Percentiles rank a stretch among this genome's conserved stretches.
phyloP scores from a whole-genome alignment of 2,888 invertebrate species.

The Pycnomerus fuliginosus region DNA sequence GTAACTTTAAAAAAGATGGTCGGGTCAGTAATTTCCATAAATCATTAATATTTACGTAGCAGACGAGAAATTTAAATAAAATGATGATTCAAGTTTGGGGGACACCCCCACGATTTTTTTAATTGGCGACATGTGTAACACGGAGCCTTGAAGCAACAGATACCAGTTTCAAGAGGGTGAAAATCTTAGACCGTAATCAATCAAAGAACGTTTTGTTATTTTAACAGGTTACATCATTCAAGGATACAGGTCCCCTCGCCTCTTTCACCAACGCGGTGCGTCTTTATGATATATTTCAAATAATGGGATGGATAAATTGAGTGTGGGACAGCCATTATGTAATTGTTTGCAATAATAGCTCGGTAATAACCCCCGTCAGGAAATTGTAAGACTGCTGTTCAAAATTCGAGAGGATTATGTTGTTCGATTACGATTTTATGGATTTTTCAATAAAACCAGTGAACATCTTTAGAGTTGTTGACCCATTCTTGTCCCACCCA shows the following conservation, averaged over 20 bases:
- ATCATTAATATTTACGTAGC: slow-evolving; percentile 2
- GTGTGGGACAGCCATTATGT: slow-evolving; percentile 11
- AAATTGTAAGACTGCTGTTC: slow-evolving; percentile 5
- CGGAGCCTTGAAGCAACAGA: slow-evolving; percentile 2
- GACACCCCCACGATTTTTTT: slow-evolving; percentile 1
- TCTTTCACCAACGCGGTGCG: slow-evolving; percentile 1
- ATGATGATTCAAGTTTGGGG: slow-evolving; percentile 1
- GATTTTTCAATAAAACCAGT: too few relatives aligned
- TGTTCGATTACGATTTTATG: too few relatives aligned
- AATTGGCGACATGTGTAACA: slow-evolving; percentile 12
- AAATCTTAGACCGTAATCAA: too few relatives aligned
- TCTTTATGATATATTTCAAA: slow-evolving; percentile 5
- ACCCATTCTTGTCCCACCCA: too few relatives aligned
- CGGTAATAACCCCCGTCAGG: too few relatives aligned
- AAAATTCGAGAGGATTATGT: too few relatives aligned
- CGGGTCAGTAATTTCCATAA: too few relatives aligned
- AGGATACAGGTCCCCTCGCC: slow-evolving; percentile 15
- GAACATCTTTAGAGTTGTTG: too few relatives aligned
- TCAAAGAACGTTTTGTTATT: slow-evolving; percentile 16
- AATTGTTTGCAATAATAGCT: slow-evolving; percentile 7
- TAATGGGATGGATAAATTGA: slow-evolving; percentile 9
- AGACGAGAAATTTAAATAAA: slow-evolving; percentile 10
- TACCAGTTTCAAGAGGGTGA: too few relatives aligned
- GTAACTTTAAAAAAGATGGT: too few relatives aligned
- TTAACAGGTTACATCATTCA: slow-evolving; percentile 12